phyloP scores from a whole-genome alignment of 2,113 vertebrate species.

The Lophius piscatorius region DNA sequence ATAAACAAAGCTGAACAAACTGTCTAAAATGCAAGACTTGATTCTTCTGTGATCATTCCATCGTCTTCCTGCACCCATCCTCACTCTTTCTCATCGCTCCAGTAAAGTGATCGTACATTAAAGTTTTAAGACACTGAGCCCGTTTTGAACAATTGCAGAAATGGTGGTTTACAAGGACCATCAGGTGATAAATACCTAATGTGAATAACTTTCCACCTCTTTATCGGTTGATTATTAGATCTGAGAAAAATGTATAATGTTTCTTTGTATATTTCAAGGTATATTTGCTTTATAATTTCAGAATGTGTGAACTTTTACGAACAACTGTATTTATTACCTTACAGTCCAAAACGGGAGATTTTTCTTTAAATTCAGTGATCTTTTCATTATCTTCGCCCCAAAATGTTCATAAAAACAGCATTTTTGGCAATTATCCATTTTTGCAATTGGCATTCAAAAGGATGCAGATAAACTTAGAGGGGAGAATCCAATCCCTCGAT shows the following conservation, averaged over 20 bases:
- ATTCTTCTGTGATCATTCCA: conserved; percentile 39
- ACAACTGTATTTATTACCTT: too few species aligned
- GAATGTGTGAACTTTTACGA: neutral
- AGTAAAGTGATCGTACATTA: conserved; percentile 19
- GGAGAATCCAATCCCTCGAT: conserved; percentile 66
- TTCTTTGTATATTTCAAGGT: conserved; percentile 14
- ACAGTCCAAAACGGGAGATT: too few species aligned
- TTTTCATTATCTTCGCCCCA: conserved; percentile 41
- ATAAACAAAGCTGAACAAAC: conserved; percentile 71
- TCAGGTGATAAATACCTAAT: too few species aligned
- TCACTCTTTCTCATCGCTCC: neutral
- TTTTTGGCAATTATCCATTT: conserved; percentile 48
- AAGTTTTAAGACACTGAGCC: conserved; percentile 21
- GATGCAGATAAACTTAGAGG: conserved; percentile 58
- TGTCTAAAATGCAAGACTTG: conserved; percentile 39
- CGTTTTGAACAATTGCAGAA: too few species aligned
- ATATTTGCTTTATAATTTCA: too few species aligned
- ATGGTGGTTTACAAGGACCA: too few species aligned
- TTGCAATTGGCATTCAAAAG: conserved; percentile 64
- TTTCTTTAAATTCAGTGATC: conserved; percentile 23
- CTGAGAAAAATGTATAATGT: conserved; percentile 21
- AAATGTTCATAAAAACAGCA: conserved; percentile 50
- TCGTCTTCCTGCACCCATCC: conserved; percentile 13
- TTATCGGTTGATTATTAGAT: conserved; percentile 32
- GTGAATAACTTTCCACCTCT: conserved; percentile 21